Evolutionary conservation across 2,888 invertebrate species (phyloP).

Genomic region (Drosophila anomalata): DNA sequence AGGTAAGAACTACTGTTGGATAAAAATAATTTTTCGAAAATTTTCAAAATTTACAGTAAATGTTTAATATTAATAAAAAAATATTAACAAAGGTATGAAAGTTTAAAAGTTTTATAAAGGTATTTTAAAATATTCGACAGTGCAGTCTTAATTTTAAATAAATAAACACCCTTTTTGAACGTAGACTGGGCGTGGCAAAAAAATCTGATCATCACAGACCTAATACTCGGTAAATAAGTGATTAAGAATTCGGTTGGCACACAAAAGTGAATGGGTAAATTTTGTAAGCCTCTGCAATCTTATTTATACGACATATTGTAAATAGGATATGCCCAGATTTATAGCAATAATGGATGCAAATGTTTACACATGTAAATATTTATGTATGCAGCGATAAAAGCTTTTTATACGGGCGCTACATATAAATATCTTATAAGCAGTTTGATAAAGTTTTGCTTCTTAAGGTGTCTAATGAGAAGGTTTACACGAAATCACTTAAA

Average conservation of each 20-base stretch:
- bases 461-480: not conserved
- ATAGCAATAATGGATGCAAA: not conserved
- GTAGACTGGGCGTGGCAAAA: not conserved
- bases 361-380: constrained; percentile 25
- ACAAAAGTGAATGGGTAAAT: not conserved
- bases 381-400: constrained; percentile 32
- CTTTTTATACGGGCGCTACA: constrained; percentile 12
- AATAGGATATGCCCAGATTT: not conserved
- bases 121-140: not conserved
- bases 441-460: not conserved
- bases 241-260: not conserved
- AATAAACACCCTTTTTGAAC: not conserved
- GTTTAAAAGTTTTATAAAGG: no score
- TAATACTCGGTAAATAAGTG: not conserved
- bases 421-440: constrained; percentile 3
- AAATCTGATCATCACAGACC: not conserved
- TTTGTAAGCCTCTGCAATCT: not conserved
- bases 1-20: not conserved
- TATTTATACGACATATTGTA: not conserved
- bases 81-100: no score
- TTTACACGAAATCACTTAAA: not conserved
- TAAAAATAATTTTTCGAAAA: not conserved
- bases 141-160: not conserved
- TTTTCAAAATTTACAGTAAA: not conserved
- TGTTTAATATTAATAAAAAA: not conserved